A percentile compares a stretch with the other conserved stretches of the same genome.
Evolutionary conservation across 2,797 vertebrate species (phyloP).

Genomic region (Sebastiscus albofasciatus): DNA sequence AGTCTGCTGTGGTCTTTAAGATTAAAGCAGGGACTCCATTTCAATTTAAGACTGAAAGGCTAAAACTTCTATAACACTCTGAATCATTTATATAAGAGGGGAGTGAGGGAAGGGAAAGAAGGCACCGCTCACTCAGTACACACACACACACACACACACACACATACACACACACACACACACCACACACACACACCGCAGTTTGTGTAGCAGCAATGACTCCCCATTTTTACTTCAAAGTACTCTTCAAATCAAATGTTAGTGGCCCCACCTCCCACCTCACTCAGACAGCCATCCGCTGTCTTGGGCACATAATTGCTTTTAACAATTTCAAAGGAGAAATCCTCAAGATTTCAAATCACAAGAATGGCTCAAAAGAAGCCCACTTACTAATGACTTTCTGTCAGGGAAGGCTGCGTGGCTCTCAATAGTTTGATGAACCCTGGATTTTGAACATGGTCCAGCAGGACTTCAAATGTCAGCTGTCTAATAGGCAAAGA

Average conservation of each 20-base stretch:
- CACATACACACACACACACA: not conserved
- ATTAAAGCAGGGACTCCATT: slow-evolving; percentile 47
- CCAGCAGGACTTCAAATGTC: slow-evolving; percentile 11
- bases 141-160: not conserved
- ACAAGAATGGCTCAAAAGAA: slow-evolving; percentile 8
- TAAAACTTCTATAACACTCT: slow-evolving; percentile 31
- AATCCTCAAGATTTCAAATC: slow-evolving; percentile 38
- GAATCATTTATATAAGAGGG: slow-evolving; percentile 36
- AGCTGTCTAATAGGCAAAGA: not conserved
- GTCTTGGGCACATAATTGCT: slow-evolving; percentile 14
- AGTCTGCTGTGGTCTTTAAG: slow-evolving; percentile 30
- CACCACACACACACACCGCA: not conserved
- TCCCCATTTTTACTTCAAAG: slow-evolving; percentile 47
- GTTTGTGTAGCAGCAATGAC: slow-evolving; percentile 1
- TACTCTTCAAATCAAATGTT: slow-evolving; percentile 43
- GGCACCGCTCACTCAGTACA: not conserved
- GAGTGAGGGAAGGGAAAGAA: not conserved
- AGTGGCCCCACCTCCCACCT: slow-evolving; percentile 12
- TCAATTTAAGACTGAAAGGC: slow-evolving; percentile 44
- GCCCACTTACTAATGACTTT: slow-evolving; percentile 42
- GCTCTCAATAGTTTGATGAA: slow-evolving; percentile 34
- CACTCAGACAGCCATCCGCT: not conserved
- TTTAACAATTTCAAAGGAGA: slow-evolving; percentile 46
- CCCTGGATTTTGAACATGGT: slow-evolving; percentile 14
- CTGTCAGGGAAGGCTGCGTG: slow-evolving; percentile 2